These are phyloP conservation scores for Kradibia gibbosae DNA, from an alignment of 1,140 invertebrate genomes.

Conservation along the genomic window DNA sequence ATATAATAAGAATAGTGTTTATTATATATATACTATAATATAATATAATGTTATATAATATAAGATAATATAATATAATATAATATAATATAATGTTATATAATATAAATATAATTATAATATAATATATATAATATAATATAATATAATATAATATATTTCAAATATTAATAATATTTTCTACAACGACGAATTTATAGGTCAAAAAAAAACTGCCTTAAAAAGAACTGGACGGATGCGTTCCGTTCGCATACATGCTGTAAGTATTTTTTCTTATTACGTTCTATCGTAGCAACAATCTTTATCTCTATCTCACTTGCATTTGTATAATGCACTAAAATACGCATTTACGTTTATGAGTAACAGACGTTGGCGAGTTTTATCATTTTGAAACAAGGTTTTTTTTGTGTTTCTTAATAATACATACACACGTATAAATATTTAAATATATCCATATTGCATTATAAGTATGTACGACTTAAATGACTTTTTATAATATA, in stretches of 20 bases:
- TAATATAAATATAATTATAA: no score
- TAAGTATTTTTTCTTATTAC: constrained; percentile 53
- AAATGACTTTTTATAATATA: background rate
- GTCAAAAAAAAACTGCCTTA: constrained; percentile 61
- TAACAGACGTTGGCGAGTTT: constrained; percentile 7
- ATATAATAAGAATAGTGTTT: constrained; percentile 14
- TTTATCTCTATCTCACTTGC: constrained; percentile 1
- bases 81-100: constrained; percentile 38
- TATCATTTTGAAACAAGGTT: background rate
- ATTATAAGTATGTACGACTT: background rate
- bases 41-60: constrained; percentile 22
- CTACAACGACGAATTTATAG: constrained; percentile 52
- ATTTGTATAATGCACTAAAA: constrained; percentile 13
- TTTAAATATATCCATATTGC: background rate
- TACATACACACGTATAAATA: background rate
- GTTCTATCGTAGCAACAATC: background rate
- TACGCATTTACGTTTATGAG: background rate
- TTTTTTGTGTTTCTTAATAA: background rate
- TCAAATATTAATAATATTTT: constrained; percentile 10
- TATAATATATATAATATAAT: constrained; percentile 21
- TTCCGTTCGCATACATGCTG: constrained; percentile 49
- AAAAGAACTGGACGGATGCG: constrained; percentile 67
- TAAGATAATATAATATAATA: constrained; percentile 11
- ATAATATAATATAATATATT: constrained; percentile 26
- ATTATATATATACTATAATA: background rate